Percentiles rank a stretch among this genome's conserved stretches.
phyloP scores from a whole-genome alignment of 1,140 invertebrate genomes.

The Trichonephila clavipes region DNA sequence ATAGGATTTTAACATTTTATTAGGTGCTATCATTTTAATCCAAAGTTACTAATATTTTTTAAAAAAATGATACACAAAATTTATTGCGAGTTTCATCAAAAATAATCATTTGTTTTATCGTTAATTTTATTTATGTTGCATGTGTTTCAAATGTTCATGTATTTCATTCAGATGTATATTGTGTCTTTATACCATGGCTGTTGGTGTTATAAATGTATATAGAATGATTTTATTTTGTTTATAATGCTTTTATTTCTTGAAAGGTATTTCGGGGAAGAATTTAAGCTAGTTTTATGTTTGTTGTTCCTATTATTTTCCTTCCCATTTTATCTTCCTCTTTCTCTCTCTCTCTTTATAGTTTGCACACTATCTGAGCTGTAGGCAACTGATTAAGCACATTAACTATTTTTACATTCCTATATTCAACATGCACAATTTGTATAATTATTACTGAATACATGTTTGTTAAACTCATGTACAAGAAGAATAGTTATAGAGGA shows the following conservation, averaged over 20 bases:
- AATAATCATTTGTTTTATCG: not conserved
- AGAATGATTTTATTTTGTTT: not conserved
- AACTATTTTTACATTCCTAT: slow-evolving; percentile 73
- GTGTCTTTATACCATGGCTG: not conserved
- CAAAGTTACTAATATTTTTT: not conserved
- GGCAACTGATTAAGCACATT: slow-evolving; percentile 70
- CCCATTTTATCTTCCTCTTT: not conserved
- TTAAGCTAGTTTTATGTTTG: not conserved
- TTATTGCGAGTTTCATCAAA: not conserved
- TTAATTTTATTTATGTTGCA: slow-evolving; percentile 6
- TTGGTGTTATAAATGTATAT: slow-evolving; percentile 7
- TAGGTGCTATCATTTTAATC: slow-evolving; percentile 31
- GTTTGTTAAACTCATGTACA: slow-evolving; percentile 59
- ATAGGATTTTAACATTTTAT: slow-evolving; percentile 39
- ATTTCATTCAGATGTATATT: not conserved
- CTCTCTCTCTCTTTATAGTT: slow-evolving; percentile 19
- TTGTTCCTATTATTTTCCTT: not conserved
- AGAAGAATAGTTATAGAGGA: slow-evolving; percentile 1
- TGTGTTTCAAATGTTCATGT: not conserved
- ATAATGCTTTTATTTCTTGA: not conserved
- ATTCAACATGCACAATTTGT: slow-evolving; percentile 62
- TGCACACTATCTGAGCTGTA: slow-evolving; percentile 46
- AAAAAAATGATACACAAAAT: not conserved
- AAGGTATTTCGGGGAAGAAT: not conserved
- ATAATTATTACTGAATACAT: slow-evolving; percentile 53